A percentile compares a stretch with the other conserved stretches of the same genome.
Conservation (phyloP, 2,113 vertebrate genomes). For the Cyprinodon brontotheroides region DNA sequence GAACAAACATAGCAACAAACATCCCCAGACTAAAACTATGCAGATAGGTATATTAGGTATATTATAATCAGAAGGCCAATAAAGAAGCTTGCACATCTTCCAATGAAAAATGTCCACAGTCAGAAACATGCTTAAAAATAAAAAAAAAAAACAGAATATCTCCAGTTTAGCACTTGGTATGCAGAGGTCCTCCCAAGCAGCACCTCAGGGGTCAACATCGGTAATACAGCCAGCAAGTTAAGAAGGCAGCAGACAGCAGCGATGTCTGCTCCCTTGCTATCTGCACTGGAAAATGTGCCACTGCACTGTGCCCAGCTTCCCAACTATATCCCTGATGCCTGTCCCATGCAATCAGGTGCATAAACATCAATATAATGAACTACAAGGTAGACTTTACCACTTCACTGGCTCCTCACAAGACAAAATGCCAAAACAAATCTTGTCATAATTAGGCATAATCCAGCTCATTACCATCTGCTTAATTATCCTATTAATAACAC, state of each 20-base stretch:
- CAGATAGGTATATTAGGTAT: background rate
- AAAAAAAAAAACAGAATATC: constrained; percentile 35
- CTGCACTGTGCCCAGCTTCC: constrained; percentile 12
- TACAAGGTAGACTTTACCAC: constrained; percentile 93
- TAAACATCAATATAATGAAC: constrained; percentile 90
- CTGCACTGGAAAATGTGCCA: constrained; percentile 44
- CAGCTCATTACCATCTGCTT: constrained; percentile 97
- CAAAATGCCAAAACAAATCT: constrained; percentile 98
- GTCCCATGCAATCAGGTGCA: constrained; percentile 89
- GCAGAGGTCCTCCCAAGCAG: constrained; percentile 29
- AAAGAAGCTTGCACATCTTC: constrained; percentile 5
- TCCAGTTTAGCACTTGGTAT: constrained; percentile 49
- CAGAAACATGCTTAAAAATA: constrained; percentile 18
- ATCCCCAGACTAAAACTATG: background rate
- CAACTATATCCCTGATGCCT: constrained; percentile 46
- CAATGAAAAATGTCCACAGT: constrained; percentile 14
- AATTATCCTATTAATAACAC: constrained; percentile 99
- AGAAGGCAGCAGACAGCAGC: constrained; percentile 38
- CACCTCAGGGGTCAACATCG: constrained; percentile 50
- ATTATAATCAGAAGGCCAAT: constrained; percentile 2
- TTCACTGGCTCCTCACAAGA: constrained; percentile 89
- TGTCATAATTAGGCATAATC: constrained; percentile 98
- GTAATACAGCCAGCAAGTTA: constrained; percentile 52
- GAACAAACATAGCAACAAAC: background rate
- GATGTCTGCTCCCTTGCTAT: constrained; percentile 51